Evolutionary conservation across 2,113 vertebrate species (phyloP), one percentile per base, ranked within the genome.

Genomic region (Balaenoptera acutorostrata): DNA sequence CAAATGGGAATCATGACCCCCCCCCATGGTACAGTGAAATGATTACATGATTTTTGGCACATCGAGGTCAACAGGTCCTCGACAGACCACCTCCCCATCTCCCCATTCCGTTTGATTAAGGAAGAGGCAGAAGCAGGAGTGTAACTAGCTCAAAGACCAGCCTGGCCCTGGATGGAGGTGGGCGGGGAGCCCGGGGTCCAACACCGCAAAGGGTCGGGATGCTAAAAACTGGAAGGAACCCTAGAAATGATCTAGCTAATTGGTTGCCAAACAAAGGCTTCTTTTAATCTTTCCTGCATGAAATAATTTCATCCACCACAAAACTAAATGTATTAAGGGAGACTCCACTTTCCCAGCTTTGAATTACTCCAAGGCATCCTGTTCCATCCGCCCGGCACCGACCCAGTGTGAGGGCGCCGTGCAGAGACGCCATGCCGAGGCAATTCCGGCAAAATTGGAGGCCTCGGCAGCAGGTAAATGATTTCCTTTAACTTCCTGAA

Each of bases 351-450:
- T 91, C 14, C 46, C 4, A 31, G n/a, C 63, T 84, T 25, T 80
- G 46, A 80, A 78, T 63, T 6, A 46, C 66, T 33, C 64, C 49
- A 46, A 71, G 46, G 12, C 59, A n/a, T 12, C 41, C 57, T 8
- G 31, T 25, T 14, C 15, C 29, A 29, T 46, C 15, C 2, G 13
- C 29, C 14, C 11, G 12, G 4, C 7, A 12, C 36, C 69, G 6
- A 44, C 52, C 9, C 57, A 2, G 78, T 5, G 44, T 21, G 44
- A 78, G 8, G 63, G 21, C 55, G 27, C 11, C 71, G 1, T 5
- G 10, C 0, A 0, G n/a, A 84, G 69, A 61, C 8, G 14, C 6
- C 0, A 0, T 7, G n/a, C 36, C 0, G 0, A 33, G 36, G 39
- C 17, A 21, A 20, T 39, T 29, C 21, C 18, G 31, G 57, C 74